Evolutionary conservation across 2,888 invertebrate species (phyloP).

Genomic region (Tachina lurida): DNA sequence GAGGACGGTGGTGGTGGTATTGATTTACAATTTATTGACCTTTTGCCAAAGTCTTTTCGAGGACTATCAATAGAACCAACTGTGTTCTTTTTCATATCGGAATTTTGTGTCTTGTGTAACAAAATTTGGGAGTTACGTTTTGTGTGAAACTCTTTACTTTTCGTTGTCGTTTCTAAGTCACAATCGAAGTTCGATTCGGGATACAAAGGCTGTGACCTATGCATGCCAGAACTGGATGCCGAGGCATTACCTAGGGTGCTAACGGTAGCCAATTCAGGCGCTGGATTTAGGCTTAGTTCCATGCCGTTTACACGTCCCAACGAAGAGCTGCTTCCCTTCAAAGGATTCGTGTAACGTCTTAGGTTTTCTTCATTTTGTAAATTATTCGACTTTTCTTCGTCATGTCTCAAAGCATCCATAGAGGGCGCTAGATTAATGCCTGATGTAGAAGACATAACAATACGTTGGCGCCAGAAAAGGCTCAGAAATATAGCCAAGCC

Average conservation of each 20-base stretch:
- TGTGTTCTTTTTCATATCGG: conserved; percentile 92
- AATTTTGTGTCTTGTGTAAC: conserved; percentile 92
- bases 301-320: conserved; percentile 84
- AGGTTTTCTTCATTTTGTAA: conserved; percentile 95
- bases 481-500: conserved; percentile 83
- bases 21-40: conserved; percentile 86
- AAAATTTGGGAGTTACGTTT: conserved; percentile 86
- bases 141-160: conserved; percentile 75
- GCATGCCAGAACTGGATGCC: conserved; percentile 79
- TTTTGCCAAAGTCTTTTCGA: conserved; percentile 90
- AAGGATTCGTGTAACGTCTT: conserved; percentile 91
- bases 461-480: conserved; percentile 85
- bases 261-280: conserved; percentile 79
- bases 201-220: conserved; percentile 82
- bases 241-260: conserved; percentile 83
- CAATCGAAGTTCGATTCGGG: conserved; percentile 82
- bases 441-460: conserved; percentile 84
- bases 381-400: conserved; percentile 95
- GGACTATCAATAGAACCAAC: conserved; percentile 85
- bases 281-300: conserved; percentile 83
- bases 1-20: conserved; percentile 77
- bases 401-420: conserved; percentile 87
- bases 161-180: conserved; percentile 81
- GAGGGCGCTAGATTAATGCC: conserved; percentile 84
- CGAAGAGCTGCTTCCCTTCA: conserved; percentile 86